Evolutionary conservation across 2,888 invertebrate species (phyloP).

Genomic region (Augiades crinisus): DNA sequence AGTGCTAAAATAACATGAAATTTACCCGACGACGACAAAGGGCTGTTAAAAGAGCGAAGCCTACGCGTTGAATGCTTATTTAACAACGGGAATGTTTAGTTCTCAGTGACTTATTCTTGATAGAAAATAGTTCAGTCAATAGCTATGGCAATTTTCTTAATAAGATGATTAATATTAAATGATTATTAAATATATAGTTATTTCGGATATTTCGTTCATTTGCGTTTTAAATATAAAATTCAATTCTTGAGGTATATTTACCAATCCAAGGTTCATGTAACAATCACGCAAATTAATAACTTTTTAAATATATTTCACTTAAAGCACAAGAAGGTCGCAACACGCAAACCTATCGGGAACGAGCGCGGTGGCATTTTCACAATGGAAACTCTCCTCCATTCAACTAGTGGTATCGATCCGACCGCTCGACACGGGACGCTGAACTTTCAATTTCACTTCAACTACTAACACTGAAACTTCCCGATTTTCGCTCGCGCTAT

Average conservation of each 20-base stretch:
- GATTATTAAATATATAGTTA: no score
- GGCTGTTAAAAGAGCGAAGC: no score
- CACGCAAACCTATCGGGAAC: conserved; percentile 3
- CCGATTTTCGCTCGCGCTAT: neutral
- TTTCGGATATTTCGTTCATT: no score
- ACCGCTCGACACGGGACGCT: conserved; percentile 52
- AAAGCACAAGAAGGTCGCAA: conserved; percentile 6
- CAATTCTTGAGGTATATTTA: conserved; percentile 11
- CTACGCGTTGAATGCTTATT: no score
- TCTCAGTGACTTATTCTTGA: no score
- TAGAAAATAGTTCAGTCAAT: no score
- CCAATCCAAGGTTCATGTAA: conserved; percentile 6
- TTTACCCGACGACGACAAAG: no score
- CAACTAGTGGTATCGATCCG: conserved; percentile 65
- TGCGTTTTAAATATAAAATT: neutral
- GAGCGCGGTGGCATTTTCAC: conserved; percentile 38
- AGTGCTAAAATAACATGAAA: no score
- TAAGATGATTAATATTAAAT: no score
- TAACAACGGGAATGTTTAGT: no score
- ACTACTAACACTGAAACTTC: conserved; percentile 28
- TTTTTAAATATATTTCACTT: conserved; percentile 8
- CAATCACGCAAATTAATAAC: conserved; percentile 3
- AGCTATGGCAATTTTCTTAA: no score
- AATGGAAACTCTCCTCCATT: conserved; percentile 52
- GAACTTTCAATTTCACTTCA: conserved; percentile 73